Conservation (phyloP, 2,113 vertebrate genomes). For the Psilopsiagon aymara region DNA sequence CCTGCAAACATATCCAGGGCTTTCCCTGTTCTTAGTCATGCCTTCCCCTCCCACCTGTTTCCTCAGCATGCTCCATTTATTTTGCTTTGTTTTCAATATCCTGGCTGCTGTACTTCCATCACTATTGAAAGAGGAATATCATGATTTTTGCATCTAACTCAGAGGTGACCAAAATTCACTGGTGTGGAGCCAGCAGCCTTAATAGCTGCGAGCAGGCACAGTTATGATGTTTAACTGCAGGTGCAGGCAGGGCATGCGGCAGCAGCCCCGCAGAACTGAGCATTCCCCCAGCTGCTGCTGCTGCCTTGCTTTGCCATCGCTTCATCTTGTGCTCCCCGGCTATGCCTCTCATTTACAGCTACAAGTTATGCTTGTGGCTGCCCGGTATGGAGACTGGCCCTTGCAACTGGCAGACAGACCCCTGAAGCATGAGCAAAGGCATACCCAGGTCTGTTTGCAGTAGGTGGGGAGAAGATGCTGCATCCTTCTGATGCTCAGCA, state of each 20-base stretch:
- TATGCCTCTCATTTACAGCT: background rate
- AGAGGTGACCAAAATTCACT: background rate
- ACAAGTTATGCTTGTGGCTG: background rate
- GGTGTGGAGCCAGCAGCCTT: background rate
- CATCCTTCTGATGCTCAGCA: background rate
- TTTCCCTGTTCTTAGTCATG: background rate
- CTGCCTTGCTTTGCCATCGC: accelerated
- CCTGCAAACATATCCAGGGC: background rate
- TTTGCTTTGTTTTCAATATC: background rate
- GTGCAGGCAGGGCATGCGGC: background rate
- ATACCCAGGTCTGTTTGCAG: accelerated
- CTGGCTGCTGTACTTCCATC: background rate
- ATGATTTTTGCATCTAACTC: background rate
- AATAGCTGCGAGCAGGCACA: too few species aligned
- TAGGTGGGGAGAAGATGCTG: background rate
- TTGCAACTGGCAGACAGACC: background rate
- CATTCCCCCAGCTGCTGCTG: background rate
- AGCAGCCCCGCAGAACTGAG: background rate
- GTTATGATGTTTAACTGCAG: background rate
- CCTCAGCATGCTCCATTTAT: accelerated
- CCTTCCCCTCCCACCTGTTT: background rate
- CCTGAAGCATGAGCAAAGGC: background rate
- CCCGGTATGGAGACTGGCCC: too few species aligned
- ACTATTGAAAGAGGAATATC: background rate
- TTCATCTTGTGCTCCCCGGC: background rate